Evolutionary conservation across 2,113 vertebrate species (phyloP), one percentile per base, ranked within the genome.

Genomic region (Craseonycteris thonglongyai): DNA sequence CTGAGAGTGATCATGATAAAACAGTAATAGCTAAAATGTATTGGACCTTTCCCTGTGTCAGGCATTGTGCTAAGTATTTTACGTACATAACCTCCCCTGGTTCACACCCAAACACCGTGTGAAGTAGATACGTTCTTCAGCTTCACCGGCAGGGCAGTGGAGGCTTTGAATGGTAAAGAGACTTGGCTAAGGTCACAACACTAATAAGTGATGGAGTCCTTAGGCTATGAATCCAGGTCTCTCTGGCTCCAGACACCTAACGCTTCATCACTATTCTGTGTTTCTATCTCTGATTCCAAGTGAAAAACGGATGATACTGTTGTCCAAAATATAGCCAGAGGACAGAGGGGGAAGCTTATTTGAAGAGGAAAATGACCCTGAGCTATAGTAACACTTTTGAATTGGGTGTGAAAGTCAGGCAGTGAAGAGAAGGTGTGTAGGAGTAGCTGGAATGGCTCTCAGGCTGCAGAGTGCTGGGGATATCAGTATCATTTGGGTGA

Each of bases 321-420:
- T 75, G 24, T 86, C 74, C 71, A 85, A 88, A 91, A 58, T 91
- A 83, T 22, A 91, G 58, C 63, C 82, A 66, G 40, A 91, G 79
- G 74, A 90, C 76, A 82, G 80, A 90, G 3, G 6, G 56, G 74
- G 40, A 65, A 54, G 42, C 72, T 91, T 88, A 86, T 87, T 89
- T 76, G 68, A 69, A 96, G 78, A 90, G 58, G 79, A 96, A 79
- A 96, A 66, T 84, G 42, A 91, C 49, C 78, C 88, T 30, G 81
- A 80, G 66, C 79, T 95, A n/a, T n/a, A n/a, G n/a, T n/a, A 93
- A 91, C 59, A 92, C 82, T 78, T 86, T 28, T 19, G 49, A 91
- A 93, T 83, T 66, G 58, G 89, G 75, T 51, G 30, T 30, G 9
- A 38, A 94, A 92, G 90, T 93, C 45, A 45, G 28, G 72, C 33